Base-by-base conservation (phyloP, 2,113 vertebrate genomes). In the Vulpes lagopus region DNA sequence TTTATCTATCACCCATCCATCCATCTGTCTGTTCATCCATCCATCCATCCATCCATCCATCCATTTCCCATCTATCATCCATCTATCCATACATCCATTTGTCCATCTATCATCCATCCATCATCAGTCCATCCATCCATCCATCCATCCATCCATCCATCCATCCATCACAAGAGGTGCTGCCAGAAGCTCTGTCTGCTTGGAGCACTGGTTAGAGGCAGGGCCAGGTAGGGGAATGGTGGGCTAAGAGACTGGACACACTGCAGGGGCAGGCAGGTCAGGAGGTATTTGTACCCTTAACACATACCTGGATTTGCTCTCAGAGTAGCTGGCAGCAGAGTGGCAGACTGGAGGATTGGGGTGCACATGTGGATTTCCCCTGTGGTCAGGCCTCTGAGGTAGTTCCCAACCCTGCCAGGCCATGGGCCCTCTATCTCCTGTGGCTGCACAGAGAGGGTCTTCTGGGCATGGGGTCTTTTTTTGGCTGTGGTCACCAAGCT, bases 161-260 rank as follows among this genome's bases (percentile, higher is more conserved):
- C 2, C 53, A 30, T 35, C 25, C 19, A 19, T 1, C 43, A 3
- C 0, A 5, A 19, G 30, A 10, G 35, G 30, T 0, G 11, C 25
- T 19, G 43, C 20, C 15, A 11, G 32, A n/a, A 5, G n/a, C 2
- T 38, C 22, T 5, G 4, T 10, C 30, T 27, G 84, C 15, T 9
- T 19, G 35, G 51, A 11, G 2, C 51, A 0, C 4, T 20, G 74
- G 23, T 8, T 55, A 9, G 43, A 11, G 73, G 25, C 38, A 19
- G 35, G 35, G 51, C 78, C 35, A n/a, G 25, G 11, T 20, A 27
- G 38, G 6, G 1, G 8, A 23, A 20, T 0, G 76, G 57, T 0
- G 0, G 35, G 32, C 35, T 62, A n/a, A 8, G 71, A 20, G n/a
- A 2, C 8, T 32, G 53, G 73, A 27, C 53, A 17, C 62, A 14